Evolutionary conservation across 2,797 vertebrate species (phyloP).

Genomic region (Mormyrops attenuatus): DNA sequence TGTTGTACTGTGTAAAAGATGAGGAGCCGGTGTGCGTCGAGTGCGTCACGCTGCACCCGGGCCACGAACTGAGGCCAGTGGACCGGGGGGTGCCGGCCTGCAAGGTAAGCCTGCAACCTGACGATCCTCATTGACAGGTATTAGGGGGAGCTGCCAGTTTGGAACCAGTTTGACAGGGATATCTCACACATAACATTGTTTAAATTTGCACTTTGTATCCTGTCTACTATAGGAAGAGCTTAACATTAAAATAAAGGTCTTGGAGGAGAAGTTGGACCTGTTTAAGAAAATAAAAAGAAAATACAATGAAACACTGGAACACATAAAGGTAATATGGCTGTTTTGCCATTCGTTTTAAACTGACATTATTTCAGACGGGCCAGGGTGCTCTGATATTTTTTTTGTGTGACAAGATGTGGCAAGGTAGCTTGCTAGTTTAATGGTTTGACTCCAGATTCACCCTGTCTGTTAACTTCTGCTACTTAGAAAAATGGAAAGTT

Average conservation of each 20-base stretch:
- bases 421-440: neutral
- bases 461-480: neutral
- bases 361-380: neutral
- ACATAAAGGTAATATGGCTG: conserved; percentile 55
- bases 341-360: neutral
- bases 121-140: neutral
- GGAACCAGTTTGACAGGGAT: neutral
- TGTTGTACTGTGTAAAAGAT: conserved; percentile 63
- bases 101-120: conserved; percentile 42
- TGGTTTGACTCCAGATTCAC: neutral
- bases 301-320: conserved; percentile 40
- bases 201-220: neutral
- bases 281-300: conserved; percentile 48
- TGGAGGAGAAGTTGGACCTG: conserved; percentile 53
- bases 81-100: conserved; percentile 40
- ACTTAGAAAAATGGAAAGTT: neutral
- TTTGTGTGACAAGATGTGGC: neutral
- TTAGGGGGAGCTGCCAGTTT: neutral
- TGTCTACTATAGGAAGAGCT: conserved; percentile 50
- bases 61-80: conserved; percentile 45
- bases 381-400: neutral
- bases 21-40: conserved; percentile 61
- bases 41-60: conserved; percentile 52
- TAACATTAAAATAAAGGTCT: conserved; percentile 51
- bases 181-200: neutral